A percentile compares a stretch with the other conserved stretches of the same genome.
These are phyloP conservation scores for Corynorhinus townsendii DNA, from an alignment of 2,113 vertebrate genomes.

Conservation along the genomic window DNA sequence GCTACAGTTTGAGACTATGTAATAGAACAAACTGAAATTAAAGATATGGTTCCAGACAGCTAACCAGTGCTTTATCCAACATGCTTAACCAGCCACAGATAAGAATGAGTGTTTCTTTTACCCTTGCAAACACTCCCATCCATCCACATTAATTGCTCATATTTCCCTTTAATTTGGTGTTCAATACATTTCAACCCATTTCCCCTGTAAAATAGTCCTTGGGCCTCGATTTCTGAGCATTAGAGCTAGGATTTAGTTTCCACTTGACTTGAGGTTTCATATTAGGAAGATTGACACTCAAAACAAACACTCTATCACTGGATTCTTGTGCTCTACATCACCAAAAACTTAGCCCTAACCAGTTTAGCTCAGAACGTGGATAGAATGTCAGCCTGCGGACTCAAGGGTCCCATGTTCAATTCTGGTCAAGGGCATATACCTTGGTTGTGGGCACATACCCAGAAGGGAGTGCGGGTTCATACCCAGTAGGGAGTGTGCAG, in stretches of 20 bases:
- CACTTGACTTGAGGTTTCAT: background rate
- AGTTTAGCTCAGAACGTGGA: no score
- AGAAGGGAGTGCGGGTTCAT: no score
- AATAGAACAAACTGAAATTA: background rate
- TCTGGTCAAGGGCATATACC: no score
- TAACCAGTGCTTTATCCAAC: background rate
- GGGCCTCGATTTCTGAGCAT: background rate
- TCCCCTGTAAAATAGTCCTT: background rate
- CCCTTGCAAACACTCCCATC: background rate
- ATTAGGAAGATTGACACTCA: background rate
- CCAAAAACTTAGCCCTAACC: background rate
- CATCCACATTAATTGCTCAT: background rate
- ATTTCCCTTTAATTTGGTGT: conserved; percentile 11
- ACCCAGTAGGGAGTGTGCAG: no score
- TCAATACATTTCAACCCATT: background rate
- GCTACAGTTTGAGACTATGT: background rate
- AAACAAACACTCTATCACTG: background rate
- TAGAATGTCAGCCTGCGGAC: no score
- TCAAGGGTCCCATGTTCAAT: no score
- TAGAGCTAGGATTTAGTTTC: background rate
- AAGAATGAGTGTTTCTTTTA: background rate
- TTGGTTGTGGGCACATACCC: no score
- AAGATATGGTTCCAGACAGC: background rate
- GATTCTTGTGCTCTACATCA: background rate
- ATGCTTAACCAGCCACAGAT: background rate